phyloP scores from a whole-genome alignment of 2,113 vertebrate genomes.

The Gnathonemus longibarbis region DNA sequence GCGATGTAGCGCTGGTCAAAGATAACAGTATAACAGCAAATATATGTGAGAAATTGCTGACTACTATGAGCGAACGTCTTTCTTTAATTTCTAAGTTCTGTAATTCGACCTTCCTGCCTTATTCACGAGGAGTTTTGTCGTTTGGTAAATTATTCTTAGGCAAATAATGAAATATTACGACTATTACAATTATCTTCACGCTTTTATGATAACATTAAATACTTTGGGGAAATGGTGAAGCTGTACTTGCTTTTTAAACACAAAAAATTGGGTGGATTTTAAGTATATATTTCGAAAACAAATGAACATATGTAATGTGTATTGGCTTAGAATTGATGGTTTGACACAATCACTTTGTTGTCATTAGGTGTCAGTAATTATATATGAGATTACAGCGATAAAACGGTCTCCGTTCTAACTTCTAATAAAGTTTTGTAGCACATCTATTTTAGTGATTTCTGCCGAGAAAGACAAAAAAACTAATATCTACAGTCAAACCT shows the following conservation, averaged over 20 bases:
- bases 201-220: neutral
- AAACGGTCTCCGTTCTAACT: neutral
- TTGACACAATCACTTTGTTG: neutral
- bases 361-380: neutral
- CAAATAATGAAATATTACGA: neutral
- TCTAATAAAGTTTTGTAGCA: neutral
- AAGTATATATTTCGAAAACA: neutral
- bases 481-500: neutral
- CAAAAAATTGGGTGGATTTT: neutral
- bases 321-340: neutral
- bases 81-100: no score
- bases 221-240: neutral
- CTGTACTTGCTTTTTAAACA: neutral
- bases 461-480: neutral
- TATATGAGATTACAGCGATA: neutral
- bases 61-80: neutral
- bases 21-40: neutral
- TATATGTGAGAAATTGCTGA: neutral
- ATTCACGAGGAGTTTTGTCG: neutral
- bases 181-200: neutral
- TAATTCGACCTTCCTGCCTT: neutral
- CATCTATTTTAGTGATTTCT: neutral
- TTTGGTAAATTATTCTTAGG: neutral
- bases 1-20: neutral
- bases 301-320: neutral